These are phyloP conservation scores for Rhysida immarginata DNA, from an alignment of 1,140 invertebrate species.

Conservation along the genomic window DNA sequence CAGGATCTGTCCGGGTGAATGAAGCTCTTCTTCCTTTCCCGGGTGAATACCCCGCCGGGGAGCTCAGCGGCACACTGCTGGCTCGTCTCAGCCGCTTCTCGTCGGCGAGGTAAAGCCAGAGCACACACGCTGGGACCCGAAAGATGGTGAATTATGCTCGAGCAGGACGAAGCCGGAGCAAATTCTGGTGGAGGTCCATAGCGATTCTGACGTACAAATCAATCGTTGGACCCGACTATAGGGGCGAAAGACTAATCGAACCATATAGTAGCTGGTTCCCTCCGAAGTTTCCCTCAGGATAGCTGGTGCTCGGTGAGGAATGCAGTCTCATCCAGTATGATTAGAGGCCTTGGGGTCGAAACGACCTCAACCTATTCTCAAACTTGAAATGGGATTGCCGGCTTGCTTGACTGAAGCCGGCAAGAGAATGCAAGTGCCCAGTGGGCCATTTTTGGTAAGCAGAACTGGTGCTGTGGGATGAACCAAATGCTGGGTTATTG, in stretches of 20 bases:
- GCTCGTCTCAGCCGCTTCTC: too few relatives aligned
- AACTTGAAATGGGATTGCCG: constrained; percentile 34
- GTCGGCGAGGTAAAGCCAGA: constrained; percentile 52
- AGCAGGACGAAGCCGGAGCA: constrained; percentile 69
- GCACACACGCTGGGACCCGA: constrained; percentile 63
- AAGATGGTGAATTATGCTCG: constrained; percentile 84
- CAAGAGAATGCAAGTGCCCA: constrained; percentile 44
- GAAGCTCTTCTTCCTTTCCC: constrained; percentile 1
- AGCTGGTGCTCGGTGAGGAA: constrained; percentile 41
- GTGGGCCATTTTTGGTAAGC: constrained; percentile 83
- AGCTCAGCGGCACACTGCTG: constrained; percentile 10
- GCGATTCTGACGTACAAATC: constrained; percentile 84
- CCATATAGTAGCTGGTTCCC: constrained; percentile 80
- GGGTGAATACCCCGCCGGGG: constrained; percentile 6
- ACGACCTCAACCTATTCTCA: constrained; percentile 24
- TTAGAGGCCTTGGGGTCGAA: constrained; percentile 66
- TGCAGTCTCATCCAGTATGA: constrained; percentile 56
- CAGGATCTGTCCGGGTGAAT: constrained; percentile 20
- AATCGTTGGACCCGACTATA: constrained; percentile 77
- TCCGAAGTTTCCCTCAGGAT: constrained; percentile 82
- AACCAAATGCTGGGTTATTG: constrained; percentile 55
- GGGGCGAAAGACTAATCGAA: constrained; percentile 88
- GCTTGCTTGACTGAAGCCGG: constrained; percentile 41
- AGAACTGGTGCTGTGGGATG: constrained; percentile 80
- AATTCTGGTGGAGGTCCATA: constrained; percentile 74